Base-by-base conservation (phyloP, 2,888 invertebrate species). In the Gortyna flavago region DNA sequence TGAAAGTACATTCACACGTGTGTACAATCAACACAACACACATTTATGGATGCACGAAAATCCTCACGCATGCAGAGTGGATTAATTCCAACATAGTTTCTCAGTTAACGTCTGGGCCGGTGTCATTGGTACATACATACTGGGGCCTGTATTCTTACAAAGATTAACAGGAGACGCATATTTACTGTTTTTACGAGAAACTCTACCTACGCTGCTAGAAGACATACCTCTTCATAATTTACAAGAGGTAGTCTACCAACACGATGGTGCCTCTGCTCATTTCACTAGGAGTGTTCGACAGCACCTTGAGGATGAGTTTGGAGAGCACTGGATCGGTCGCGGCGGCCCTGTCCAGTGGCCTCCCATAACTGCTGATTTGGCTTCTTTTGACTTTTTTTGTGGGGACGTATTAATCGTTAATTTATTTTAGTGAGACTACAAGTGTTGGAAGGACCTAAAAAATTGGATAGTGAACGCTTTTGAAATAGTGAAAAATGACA, bases 91-190 rank as follows among this genome's bases (percentile, higher is more conserved):
- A 16, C 51, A 35, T 35, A 16, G 35, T 68, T 35, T 35, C 35
- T 35, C 35, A 25, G 25, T 35, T 38, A 38, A 38, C 38, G 38
- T 38, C 38, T 38, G 9, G 38, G 38, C 38, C 38, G 38, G 38
- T 38, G 25, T 54, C 68, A 54, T 68, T 68, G 51, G 35, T 35
- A 68, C 54, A 54, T 0, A 54, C 51, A 68, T 54, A 68, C 35
- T 54, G 35, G 35, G 35, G n/a, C 68, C 51, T 1, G 68, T 68
- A 0, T 68, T 68, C 8, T 51, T 68, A 68, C 67, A 51, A 68
- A 51, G 51, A 21, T 35, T 68, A 68, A 68, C 68, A 68, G 68
- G 68, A 68, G 51, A 68, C 68, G 35, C 51, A 35, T 68, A 51
- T 54, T 51, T 51, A 48, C 48, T 44, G 48, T 48, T 67, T 66